Conservation (phyloP, 1,140 invertebrate species). For the Rhysida immarginata region DNA sequence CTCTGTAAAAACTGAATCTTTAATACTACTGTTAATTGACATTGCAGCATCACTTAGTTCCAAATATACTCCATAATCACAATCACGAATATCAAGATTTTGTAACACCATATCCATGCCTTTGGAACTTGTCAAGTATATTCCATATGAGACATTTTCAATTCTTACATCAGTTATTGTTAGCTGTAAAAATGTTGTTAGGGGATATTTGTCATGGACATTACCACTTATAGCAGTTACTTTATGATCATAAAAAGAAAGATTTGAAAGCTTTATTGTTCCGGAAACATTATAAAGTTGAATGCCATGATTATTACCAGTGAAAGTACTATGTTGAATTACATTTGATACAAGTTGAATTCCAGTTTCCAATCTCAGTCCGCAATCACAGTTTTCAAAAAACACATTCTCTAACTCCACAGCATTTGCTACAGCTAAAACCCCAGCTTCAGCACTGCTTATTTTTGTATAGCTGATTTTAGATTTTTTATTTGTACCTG, state of each 20-base stretch:
- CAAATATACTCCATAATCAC: not conserved
- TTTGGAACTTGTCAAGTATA: not conserved
- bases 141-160: not conserved
- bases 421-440: not conserved
- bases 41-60: not conserved
- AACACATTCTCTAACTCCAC: not conserved
- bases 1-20: not conserved
- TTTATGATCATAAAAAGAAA: not conserved
- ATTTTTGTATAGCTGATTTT: not conserved
- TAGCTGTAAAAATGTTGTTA: not conserved
- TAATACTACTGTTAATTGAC: not conserved
- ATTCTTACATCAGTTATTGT: not conserved
- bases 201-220: not conserved
- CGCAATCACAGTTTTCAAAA: not conserved
- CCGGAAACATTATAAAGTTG: conserved; percentile 1
- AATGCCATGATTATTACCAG: not conserved
- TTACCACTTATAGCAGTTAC: not conserved
- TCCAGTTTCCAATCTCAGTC: not conserved
- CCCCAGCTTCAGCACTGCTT: not conserved
- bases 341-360: not conserved
- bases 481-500: no score
- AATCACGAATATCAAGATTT: not conserved
- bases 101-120: not conserved
- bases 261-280: not conserved
- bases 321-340: not conserved